Base-by-base conservation (phyloP, 2,797 vertebrate genomes). In the Euthynnus affinis region DNA sequence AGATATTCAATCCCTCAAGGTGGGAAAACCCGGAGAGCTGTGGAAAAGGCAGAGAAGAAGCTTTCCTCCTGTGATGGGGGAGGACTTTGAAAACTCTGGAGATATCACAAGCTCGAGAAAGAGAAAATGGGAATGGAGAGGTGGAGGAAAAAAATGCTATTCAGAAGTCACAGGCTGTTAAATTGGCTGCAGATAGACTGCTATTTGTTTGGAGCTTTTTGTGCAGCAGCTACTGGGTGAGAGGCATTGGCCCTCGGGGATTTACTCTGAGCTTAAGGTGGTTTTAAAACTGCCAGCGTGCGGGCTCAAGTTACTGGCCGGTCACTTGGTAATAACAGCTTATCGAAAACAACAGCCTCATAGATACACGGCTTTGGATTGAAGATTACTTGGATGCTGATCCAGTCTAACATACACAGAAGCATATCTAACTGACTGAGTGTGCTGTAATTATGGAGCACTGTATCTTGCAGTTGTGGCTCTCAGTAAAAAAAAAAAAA, bases 251-350 rank as follows among this genome's bases (percentile, higher is more conserved):
- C 52, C 81, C 44, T 74, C 25, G 1, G 76, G 87, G 87, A 86
- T 90, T 90, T 85, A 76, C 70, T 76, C 75, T 62, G 48, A 72
- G 76, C 71, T 82, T 70, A 78, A 84, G 86, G 86, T 84, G 80
- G 58, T 76, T 85, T 86, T 87, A 70, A 76, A 85, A 74, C 22
- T 52, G 80, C 75, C 44, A 68, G 71, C 27, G 15, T 74, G 55
- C 59, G 3, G 53, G 74, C 78, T 78, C 57, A 32, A 58, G 69
- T 71, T 67, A 61, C 53, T 46, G 78, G 59, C 72, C 66, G 59
- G 40, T 55, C 59, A 22, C 74, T 69, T 29, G 66, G 78, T 74
- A 88, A 76, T 75, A 81, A 70, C 71, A 61, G 77, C 82, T 84
- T 74, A 75, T 64, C 32, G 10, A 59, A 86, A 85, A 88, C 64